Evolutionary conservation across 2,113 vertebrate genomes (phyloP), one percentile per base, ranked within the genome.

Genomic region (Bambusicola thoracicus): DNA sequence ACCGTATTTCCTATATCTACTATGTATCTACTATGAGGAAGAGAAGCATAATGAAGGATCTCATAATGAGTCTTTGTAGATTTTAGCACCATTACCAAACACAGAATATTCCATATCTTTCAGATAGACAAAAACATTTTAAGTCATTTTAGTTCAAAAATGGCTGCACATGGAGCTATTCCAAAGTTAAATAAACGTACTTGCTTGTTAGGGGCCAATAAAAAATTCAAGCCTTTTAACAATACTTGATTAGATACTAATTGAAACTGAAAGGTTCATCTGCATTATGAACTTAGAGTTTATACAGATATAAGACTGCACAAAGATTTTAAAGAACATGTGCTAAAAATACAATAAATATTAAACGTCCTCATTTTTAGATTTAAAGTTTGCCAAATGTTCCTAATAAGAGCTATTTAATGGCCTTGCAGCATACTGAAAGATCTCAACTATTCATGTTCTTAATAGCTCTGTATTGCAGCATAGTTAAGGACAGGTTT

Each of bases 231-330:
- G 12, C 3, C 46, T 92, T 81, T 85, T 67, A 79, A 58, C 77
- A 86, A 74, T 22, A 93, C 49, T 66, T 78, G 15, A 89, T 65
- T 55, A 55, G 22, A 83, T 80, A 53, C 38, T 58, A 89, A 92
- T 81, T 24, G 81, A 90, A 90, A 93, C 22, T 27, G 43, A 95
- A 93, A 75, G 22, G 30, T 61, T 67, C 30, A 72, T 69, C 84
- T 93, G 46, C n/a, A 77, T 89, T 87, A 51, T 40, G 40, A 81
- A 81, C 75, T 62, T 66, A 56, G 73, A 78, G 56, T 55, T 94
- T 14, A 21, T 27, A 67, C 19, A 46, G 44, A 94, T 62, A 30
- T 32, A 73, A 69, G 59, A 51, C 74, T 69, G 75, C 12, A 30
- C 6, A 75, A 62, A 62, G 53, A 55, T 24, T 72, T 84, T 44